Evolutionary conservation across 2,888 invertebrate genomes (phyloP).

Genomic region (Drosophila suboccidentalis): DNA sequence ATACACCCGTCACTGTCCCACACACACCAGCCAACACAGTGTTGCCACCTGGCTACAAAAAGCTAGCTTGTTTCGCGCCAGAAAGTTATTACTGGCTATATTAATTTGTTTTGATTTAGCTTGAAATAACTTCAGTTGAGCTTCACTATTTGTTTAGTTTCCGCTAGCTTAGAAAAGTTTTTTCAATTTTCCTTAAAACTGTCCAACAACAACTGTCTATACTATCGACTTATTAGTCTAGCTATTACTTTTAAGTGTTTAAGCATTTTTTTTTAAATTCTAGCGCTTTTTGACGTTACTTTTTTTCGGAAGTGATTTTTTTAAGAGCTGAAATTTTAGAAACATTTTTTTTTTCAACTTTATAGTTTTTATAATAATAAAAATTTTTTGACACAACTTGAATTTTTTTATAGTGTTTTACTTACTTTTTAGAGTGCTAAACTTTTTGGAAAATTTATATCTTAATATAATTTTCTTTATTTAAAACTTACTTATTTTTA

Average conservation of each 20-base stretch:
- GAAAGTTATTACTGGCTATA: not conserved
- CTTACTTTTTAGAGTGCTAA: not conserved
- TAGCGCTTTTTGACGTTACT: not conserved
- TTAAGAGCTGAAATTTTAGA: too few relatives aligned
- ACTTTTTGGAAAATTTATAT: too few relatives aligned
- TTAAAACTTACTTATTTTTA: too few relatives aligned
- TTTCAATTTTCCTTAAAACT: not conserved
- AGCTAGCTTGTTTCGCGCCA: not conserved
- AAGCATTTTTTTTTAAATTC: not conserved
- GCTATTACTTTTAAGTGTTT: not conserved
- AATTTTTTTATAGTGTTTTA: not conserved
- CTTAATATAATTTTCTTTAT: too few relatives aligned
- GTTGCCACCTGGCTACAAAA: slow-evolving; percentile 5
- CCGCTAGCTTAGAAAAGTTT: not conserved
- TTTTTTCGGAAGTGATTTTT: not conserved
- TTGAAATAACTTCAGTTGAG: not conserved
- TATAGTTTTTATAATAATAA: too few relatives aligned
- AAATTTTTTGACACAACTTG: too few relatives aligned
- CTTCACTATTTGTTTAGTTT: too few relatives aligned
- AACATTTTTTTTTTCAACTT: too few relatives aligned
- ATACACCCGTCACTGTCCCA: not conserved
- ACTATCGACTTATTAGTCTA: not conserved
- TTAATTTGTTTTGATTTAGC: not conserved
- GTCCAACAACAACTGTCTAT: not conserved
- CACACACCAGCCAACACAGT: not conserved